phyloP scores from a whole-genome alignment of 2,888 invertebrate genomes.

The Petrophora chlorosata region DNA sequence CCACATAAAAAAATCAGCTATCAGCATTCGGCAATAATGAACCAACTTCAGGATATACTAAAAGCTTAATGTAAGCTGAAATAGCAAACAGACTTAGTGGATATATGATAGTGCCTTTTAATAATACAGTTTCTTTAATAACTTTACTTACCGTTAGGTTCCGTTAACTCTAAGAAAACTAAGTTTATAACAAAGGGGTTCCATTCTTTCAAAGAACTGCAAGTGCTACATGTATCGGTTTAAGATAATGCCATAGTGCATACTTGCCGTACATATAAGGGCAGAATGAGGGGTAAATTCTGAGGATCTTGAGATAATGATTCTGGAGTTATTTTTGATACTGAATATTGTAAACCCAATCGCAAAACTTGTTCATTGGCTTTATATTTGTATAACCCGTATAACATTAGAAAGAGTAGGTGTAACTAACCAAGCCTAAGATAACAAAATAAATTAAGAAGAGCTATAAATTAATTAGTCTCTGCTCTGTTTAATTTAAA shows the following conservation, averaged over 20 bases:
- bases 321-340: no score
- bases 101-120: slow-evolving; percentile 16
- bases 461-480: slow-evolving; percentile 25
- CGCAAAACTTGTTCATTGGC: no score
- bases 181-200: slow-evolving; percentile 44
- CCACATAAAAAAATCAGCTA: background rate
- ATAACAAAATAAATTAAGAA: slow-evolving; percentile 5
- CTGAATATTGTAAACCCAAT: no score
- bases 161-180: slow-evolving; percentile 32
- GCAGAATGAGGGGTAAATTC: no score
- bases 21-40: no score
- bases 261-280: no score
- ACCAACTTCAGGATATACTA: no score
- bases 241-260: slow-evolving; percentile 15
- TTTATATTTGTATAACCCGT: no score
- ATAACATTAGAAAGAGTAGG: no score
- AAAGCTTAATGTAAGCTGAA: no score
- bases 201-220: slow-evolving; percentile 36
- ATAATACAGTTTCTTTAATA: slow-evolving; percentile 21
- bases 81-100: background rate
- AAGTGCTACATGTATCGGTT: slow-evolving; percentile 16
- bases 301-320: no score
- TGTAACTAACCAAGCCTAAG: no score
- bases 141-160: slow-evolving; percentile 23
- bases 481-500: slow-evolving; percentile 25